Evolutionary conservation across 2,888 invertebrate species (phyloP).

Genomic region (Caenorhabditis sp.): DNA sequence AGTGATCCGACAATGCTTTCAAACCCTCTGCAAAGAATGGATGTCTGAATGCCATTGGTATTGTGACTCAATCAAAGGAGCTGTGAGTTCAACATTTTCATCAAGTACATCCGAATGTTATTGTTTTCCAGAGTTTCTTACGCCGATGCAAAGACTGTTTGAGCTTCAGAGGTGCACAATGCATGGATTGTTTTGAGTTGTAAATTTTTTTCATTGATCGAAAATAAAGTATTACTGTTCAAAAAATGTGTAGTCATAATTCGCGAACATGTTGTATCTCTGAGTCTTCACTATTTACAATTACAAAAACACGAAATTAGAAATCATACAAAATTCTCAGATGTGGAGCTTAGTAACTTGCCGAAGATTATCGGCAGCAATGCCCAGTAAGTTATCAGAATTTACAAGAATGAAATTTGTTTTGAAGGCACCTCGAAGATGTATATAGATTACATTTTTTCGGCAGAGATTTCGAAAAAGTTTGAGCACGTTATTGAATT

Average conservation of each 20-base stretch:
- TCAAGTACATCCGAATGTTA: not conserved
- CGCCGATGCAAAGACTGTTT: constrained; percentile 60
- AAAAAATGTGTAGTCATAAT: not conserved
- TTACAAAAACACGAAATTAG: not conserved
- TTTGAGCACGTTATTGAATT: not conserved
- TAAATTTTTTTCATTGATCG: constrained; percentile 16
- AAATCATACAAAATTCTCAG: not conserved
- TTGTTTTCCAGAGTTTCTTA: constrained; percentile 44
- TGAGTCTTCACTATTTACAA: too few relatives aligned
- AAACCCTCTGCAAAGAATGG: constrained; percentile 64
- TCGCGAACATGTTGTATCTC: not conserved
- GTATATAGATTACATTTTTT: not conserved
- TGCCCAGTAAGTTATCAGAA: not conserved
- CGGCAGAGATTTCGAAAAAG: not conserved
- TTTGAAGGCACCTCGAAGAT: not conserved
- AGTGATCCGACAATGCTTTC: constrained; percentile 63
- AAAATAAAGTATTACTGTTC: constrained; percentile 12
- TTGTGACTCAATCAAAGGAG: constrained; percentile 61
- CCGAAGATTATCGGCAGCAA: not conserved
- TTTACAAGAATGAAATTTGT: too few relatives aligned
- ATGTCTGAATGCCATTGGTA: constrained; percentile 66
- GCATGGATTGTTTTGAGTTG: constrained; percentile 62
- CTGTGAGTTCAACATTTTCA: constrained; percentile 30
- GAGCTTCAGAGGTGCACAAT: constrained; percentile 57
- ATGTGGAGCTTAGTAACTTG: not conserved